Base-by-base conservation (phyloP, 2,888 invertebrate species). In the Eilema griseolum region DNA sequence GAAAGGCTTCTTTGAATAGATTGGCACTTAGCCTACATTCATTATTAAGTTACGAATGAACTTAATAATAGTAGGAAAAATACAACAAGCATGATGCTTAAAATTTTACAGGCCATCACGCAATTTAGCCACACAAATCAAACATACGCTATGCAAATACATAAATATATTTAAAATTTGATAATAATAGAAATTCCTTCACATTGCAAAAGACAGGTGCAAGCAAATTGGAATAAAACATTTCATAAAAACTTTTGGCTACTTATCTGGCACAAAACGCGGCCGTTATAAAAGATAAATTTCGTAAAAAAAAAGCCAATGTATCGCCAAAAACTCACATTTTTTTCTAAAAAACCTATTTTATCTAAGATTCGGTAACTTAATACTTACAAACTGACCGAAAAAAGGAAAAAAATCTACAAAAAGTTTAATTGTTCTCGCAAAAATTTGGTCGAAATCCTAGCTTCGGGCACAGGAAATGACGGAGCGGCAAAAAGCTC, bases 381-480 rank as follows among this genome's bases (percentile, higher is more conserved):
- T 90, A 91, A 94, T 88, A 90, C 89, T 85, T 88, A 87, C 86
- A 84, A 87, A 88, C 90, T 95, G 95, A 91, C 94, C 94, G 89
- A 92, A 90, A 92, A 89, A 87, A 72, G 11, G 11, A 72, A 85
- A 90, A 89, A 90, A 87, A 84, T 74, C 69, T 66, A 70, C 71
- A 79, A 91, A 93, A 92, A 92, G 85, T 89, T 83, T 90, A 89
- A 94, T 93, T 94, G 92, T 93, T 89, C 85, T 86, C 87, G 92
- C 92, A 88, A 93, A 93, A 93, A 90, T 90, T 91, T 88, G 86
- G 87, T 83, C 88, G 83, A 90, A 90, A 90, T 87, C 87, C 80
- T 88, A 80, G 90, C 92, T 88, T 75, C 80, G 80, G 88, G 92
- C 86, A 93, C 94, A 95, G 95, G 95, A 95, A 95, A 95, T 93